phyloP scores from a whole-genome alignment of 2,888 invertebrate species.

The Encarsia formosa region DNA sequence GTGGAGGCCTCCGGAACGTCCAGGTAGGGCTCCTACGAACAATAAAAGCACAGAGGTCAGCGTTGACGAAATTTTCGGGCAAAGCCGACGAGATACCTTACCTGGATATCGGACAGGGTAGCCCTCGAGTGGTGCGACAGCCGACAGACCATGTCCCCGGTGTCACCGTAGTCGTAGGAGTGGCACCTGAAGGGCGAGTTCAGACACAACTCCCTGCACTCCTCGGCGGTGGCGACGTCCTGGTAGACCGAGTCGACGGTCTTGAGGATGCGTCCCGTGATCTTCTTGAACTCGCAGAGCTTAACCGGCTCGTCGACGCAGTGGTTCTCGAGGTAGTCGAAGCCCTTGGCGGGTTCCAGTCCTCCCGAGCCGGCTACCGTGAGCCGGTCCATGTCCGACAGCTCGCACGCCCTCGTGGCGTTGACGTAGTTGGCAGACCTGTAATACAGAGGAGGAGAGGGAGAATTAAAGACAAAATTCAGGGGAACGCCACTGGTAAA shows the following conservation, averaged over 20 bases:
- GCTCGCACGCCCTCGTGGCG: conserved; percentile 77
- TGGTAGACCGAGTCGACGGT: conserved; percentile 92
- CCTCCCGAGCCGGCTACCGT: conserved; percentile 75
- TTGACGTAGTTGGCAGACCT: conserved; percentile 90
- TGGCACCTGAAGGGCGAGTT: conserved; percentile 85
- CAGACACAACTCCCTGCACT: conserved; percentile 83
- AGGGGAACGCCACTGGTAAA: not conserved
- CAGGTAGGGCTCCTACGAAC: conserved; percentile 74
- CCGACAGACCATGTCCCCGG: conserved; percentile 88
- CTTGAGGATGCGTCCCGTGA: conserved; percentile 82
- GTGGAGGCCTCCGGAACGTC: conserved; percentile 89
- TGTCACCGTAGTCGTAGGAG: conserved; percentile 91
- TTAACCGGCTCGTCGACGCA: conserved; percentile 93
- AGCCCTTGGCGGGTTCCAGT: conserved; percentile 60
- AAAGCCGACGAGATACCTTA: too few relatives aligned
- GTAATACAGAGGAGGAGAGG: too few relatives aligned
- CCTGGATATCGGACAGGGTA: conserved; percentile 83
- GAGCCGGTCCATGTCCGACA: conserved; percentile 88
- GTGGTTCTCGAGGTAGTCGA: conserved; percentile 87
- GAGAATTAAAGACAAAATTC: too few relatives aligned
- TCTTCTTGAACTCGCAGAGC: conserved; percentile 88
- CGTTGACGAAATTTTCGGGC: too few relatives aligned
- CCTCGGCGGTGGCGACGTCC: conserved; percentile 80
- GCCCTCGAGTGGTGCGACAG: conserved; percentile 87
- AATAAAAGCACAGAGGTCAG: too few relatives aligned